Evolutionary conservation across 2,888 invertebrate species (phyloP), one percentile per base, ranked within the genome.

Genomic region (Ellobium chinense): DNA sequence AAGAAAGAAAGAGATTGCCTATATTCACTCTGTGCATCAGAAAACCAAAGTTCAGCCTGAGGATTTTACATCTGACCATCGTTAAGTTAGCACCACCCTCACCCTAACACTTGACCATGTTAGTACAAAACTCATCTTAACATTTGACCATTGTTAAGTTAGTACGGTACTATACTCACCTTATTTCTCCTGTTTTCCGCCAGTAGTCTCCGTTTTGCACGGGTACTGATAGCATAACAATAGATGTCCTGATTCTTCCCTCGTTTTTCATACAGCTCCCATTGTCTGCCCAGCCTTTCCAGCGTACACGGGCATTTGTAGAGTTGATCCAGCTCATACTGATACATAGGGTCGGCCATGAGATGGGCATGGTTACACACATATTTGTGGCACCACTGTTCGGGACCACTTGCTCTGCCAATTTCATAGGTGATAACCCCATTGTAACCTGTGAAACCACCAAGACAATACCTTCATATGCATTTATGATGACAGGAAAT

Each of bases 201-300:
- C 14, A 74, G 29, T 14, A 74, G 34, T 62, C 73, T 60, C 2
- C 60, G 73, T 21, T 74, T 74, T n/a, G 73, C 73, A 24, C 60
- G 5, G 27, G 37, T 29, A 60, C 73, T 74, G 21, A 74, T 74
- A 29, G 73, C 73, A 29, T 74, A 74, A 21, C 73, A 74, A 39
- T 74, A 74, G 34, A 74, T 39, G 21, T 74, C 73, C 27, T 62
- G 24, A 37, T 37, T 37, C 2, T 21, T 27, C 21, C 73, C 73
- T 1, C 73, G 73, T 62, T 39, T 74, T 24, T 74, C 73, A 74
- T 37, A 74, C 54, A 76, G 54, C 29, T 76, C 56, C 75, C 75
- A 76, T 27, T 76, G 75, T 9, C 65, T 39, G 12, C 75, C 75
- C 29, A 76, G 75, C 31, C 75, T 65, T n/a, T 76, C 75, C 34